phyloP scores from a whole-genome alignment of 2,888 invertebrate species.

The Unio delphinus region DNA sequence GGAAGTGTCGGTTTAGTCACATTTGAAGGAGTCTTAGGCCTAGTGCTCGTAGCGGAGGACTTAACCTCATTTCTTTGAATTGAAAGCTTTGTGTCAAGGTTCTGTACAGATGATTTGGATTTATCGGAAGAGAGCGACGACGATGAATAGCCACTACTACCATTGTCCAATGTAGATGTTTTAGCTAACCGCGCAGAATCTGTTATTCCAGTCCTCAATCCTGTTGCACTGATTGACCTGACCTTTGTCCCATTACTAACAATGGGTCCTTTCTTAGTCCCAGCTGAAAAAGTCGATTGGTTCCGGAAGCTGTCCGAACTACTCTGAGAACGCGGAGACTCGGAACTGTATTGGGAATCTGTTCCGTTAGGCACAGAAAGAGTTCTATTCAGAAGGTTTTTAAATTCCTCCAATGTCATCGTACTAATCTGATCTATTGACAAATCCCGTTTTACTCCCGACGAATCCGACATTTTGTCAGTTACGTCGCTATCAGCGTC shows the following conservation, averaged over 20 bases:
- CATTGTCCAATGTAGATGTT: no score
- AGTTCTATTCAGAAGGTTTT: slow-evolving; percentile 52
- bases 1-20: no score
- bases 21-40: background rate
- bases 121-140: slow-evolving; percentile 17
- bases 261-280: background rate
- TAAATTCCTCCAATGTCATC: slow-evolving; percentile 62
- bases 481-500: slow-evolving; percentile 22
- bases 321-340: slow-evolving; percentile 50
- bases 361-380: slow-evolving; percentile 48
- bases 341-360: slow-evolving; percentile 36
- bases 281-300: slow-evolving; percentile 2
- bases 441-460: slow-evolving; percentile 24
- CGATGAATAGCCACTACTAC: slow-evolving; percentile 29
- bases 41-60: slow-evolving; percentile 1
- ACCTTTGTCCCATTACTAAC: slow-evolving; percentile 14
- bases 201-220: no score
- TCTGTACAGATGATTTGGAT: slow-evolving; percentile 1
- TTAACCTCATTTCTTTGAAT: background rate
- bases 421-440: slow-evolving; percentile 59
- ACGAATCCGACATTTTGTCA: slow-evolving; percentile 23
- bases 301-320: slow-evolving; percentile 43
- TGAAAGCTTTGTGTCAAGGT: background rate
- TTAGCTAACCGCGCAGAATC: no score
- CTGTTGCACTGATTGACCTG: slow-evolving; percentile 18